These are phyloP conservation scores for Mesocentrotus franciscanus DNA, from an alignment of 53 echinoderm and acorn worm species.

Conservation along the genomic window DNA sequence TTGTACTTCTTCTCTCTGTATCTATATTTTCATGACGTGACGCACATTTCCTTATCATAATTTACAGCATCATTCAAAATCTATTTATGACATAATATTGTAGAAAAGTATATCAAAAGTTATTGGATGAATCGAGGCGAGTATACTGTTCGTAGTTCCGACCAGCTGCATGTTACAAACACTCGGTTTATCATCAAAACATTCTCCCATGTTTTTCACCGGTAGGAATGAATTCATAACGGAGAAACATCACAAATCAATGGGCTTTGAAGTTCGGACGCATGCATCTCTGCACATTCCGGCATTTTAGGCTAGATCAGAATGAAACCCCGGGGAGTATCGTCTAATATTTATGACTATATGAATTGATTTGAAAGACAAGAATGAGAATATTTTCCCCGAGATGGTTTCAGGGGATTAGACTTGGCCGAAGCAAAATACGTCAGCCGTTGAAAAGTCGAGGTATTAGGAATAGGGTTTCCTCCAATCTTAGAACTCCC, in stretches of 20 bases:
- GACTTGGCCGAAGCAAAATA: constrained; percentile 47
- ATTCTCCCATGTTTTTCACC: not conserved
- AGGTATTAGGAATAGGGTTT: constrained; percentile 25
- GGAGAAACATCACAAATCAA: constrained; percentile 23
- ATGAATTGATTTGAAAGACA: constrained; percentile 52
- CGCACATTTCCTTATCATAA: not conserved
- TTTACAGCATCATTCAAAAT: not conserved
- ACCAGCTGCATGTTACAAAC: not conserved
- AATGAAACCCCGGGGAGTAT: constrained; percentile 42
- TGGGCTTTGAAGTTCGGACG: not conserved
- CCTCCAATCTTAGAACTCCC: constrained; percentile 42
- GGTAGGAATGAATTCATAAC: not conserved
- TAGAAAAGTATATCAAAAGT: not conserved
- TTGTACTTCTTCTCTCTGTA: no score
- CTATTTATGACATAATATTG: not conserved
- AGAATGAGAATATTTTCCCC: constrained; percentile 48
- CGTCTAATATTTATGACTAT: constrained; percentile 13
- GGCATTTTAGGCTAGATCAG: not conserved
- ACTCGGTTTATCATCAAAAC: constrained; percentile 9
- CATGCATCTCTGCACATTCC: constrained; percentile 6
- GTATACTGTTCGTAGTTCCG: not conserved
- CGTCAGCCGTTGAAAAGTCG: constrained; percentile 37
- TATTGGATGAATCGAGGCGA: not conserved
- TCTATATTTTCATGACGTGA: not conserved
- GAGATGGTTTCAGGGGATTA: constrained; percentile 21